Percentiles rank a stretch among this genome's conserved stretches.
phyloP scores from a whole-genome alignment of 2,797 vertebrate genomes.

The Sparus aurata region DNA sequence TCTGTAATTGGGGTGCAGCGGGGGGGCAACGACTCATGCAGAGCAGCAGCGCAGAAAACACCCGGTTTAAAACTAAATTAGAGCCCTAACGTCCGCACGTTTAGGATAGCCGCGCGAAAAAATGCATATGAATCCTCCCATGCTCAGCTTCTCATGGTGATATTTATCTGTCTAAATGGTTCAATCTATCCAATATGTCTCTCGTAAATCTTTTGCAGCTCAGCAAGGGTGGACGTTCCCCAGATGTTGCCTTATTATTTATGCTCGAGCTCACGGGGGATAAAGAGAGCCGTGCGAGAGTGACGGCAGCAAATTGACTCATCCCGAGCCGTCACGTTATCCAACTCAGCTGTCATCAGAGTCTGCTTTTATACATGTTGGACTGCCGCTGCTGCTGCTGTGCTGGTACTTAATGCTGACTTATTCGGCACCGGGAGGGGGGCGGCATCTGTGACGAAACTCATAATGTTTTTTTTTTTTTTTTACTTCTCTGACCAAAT shows the following conservation, averaged over 20 bases:
- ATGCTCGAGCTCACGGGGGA: conserved; percentile 34
- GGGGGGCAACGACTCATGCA: conserved; percentile 44
- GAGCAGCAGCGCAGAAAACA: conserved; percentile 39
- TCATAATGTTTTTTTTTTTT: background rate
- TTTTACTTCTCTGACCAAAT: background rate
- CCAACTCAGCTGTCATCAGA: conserved; percentile 54
- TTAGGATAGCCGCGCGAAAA: background rate
- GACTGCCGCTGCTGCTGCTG: background rate
- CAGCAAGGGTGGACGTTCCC: conserved; percentile 31
- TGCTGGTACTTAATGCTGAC: background rate
- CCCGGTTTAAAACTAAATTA: conserved; percentile 30
- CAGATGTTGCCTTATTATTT: conserved; percentile 64
- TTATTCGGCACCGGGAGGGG: background rate
- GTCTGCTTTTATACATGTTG: conserved; percentile 20
- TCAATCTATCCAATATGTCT: background rate
- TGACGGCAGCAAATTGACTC: conserved; percentile 59
- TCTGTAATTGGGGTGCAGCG: conserved; percentile 67
- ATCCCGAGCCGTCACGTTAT: conserved; percentile 47
- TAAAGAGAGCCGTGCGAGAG: conserved; percentile 49
- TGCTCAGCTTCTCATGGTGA: conserved; percentile 3
- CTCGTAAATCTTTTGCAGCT: conserved; percentile 40
- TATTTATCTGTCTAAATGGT: conserved; percentile 23
- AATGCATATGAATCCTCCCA: background rate
- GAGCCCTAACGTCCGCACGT: conserved; percentile 1
- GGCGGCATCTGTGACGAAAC: background rate